A percentile compares a stretch with the other conserved stretches of the same genome.
Conservation (phyloP, 2,113 vertebrate species). For the Eidolon helvum region DNA sequence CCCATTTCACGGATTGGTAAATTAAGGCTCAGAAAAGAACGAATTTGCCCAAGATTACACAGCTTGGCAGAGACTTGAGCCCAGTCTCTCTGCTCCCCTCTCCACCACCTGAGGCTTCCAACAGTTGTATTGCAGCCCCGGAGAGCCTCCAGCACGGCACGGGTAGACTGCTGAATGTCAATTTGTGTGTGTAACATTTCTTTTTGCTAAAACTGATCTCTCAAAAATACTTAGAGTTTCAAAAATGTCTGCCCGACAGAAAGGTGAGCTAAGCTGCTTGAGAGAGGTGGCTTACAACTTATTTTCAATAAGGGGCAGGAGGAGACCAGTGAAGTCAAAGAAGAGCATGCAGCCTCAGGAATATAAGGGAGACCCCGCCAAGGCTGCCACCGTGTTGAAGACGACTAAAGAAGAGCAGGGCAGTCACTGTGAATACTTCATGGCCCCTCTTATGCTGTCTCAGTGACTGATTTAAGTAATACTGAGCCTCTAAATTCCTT, state of each 20-base stretch:
- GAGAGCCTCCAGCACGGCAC: background rate
- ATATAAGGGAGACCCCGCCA: no score
- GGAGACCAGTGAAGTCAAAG: background rate
- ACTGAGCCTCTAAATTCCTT: background rate
- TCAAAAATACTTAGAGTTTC: background rate
- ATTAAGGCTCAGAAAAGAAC: background rate
- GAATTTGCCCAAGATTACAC: background rate
- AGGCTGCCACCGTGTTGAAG: background rate
- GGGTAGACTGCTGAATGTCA: background rate
- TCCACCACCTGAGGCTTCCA: background rate
- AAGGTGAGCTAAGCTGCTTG: background rate
- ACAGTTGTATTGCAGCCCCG: background rate
- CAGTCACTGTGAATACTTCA: background rate
- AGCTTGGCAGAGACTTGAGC: background rate
- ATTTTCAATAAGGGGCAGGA: background rate
- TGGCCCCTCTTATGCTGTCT: background rate
- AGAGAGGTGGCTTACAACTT: background rate
- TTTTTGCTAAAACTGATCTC: background rate
- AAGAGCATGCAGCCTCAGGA: background rate
- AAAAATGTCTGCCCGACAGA: background rate
- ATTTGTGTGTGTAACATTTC: background rate
- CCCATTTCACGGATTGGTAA: constrained; percentile 44
- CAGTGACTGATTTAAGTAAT: background rate
- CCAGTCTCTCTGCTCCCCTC: background rate
- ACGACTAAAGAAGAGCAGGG: background rate